These are phyloP conservation scores for Troilus luridus DNA, from an alignment of 2,888 invertebrate species.

Conservation along the genomic window DNA sequence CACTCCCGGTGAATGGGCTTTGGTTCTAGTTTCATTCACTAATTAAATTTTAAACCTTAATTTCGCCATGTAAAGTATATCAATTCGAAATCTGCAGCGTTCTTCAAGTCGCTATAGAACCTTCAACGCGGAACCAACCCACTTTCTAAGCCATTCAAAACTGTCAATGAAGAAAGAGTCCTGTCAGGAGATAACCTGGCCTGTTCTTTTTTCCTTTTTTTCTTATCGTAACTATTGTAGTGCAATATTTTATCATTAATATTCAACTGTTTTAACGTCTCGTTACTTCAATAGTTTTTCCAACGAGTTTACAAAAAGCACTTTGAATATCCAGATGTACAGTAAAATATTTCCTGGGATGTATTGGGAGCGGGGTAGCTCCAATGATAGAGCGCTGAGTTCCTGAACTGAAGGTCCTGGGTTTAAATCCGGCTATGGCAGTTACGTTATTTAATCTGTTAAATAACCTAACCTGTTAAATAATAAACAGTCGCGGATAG, in stretches of 20 bases:
- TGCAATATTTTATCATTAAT: not conserved
- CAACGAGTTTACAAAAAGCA: too few relatives aligned
- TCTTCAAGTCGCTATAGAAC: not conserved
- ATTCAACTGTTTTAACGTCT: too few relatives aligned
- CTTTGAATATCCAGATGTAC: too few relatives aligned
- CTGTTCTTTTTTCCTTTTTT: not conserved
- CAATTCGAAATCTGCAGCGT: not conserved
- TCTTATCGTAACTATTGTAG: not conserved
- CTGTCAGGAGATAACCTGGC: not conserved
- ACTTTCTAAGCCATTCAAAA: constrained; percentile 39
- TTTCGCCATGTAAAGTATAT: not conserved
- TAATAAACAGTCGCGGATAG: too few relatives aligned
- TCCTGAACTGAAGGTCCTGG: too few relatives aligned
- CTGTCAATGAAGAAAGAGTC: not conserved
- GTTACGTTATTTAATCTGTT: too few relatives aligned
- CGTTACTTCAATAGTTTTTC: too few relatives aligned
- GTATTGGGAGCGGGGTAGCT: too few relatives aligned
- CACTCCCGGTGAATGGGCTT: not conserved
- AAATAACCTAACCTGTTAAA: too few relatives aligned
- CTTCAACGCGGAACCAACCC: constrained; percentile 11
- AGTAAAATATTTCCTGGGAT: too few relatives aligned
- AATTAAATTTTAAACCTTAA: not conserved
- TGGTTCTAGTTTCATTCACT: not conserved
- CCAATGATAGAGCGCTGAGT: too few relatives aligned
- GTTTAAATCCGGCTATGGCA: too few relatives aligned